Evolutionary conservation across 2,113 vertebrate species (phyloP).

Genomic region (Hydrolagus affinis): DNA sequence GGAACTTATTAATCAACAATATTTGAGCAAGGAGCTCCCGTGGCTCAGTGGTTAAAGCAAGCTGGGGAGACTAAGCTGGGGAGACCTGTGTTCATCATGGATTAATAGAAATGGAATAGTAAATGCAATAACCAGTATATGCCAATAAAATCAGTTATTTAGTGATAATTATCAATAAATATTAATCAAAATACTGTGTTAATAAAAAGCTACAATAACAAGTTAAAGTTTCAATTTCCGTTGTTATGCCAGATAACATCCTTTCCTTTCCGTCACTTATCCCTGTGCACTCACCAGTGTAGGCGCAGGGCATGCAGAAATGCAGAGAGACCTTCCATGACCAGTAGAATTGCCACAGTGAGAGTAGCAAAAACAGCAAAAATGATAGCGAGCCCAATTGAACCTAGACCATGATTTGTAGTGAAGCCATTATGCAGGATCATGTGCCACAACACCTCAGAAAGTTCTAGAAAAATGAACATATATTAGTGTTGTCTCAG

Average conservation of each 20-base stretch:
- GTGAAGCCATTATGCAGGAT: slow-evolving; percentile 38
- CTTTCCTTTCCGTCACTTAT: neutral
- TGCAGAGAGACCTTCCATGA: slow-evolving; percentile 45
- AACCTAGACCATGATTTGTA: slow-evolving; percentile 31
- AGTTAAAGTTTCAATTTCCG: no score
- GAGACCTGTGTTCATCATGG: neutral
- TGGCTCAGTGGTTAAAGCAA: no score
- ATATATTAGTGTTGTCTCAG: neutral
- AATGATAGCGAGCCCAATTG: slow-evolving; percentile 34
- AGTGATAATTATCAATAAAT: neutral
- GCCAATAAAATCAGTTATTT: neutral
- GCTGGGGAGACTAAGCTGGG: no score
- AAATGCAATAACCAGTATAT: no score
- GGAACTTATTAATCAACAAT: no score
- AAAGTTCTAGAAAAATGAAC: slow-evolving; percentile 38
- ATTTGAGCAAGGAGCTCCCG: no score
- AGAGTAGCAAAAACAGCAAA: slow-evolving; percentile 40
- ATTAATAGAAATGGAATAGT: neutral
- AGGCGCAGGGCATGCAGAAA: slow-evolving; percentile 45
- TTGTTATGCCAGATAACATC: no score
- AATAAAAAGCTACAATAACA: no score
- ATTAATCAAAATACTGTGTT: neutral
- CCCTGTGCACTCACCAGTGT: slow-evolving; percentile 38
- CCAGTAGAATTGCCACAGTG: slow-evolving; percentile 39
- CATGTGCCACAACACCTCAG: slow-evolving; percentile 45